These are phyloP conservation scores for Formicarius rufipectus DNA, from an alignment of 2,113 vertebrate genomes.

Conservation along the genomic window DNA sequence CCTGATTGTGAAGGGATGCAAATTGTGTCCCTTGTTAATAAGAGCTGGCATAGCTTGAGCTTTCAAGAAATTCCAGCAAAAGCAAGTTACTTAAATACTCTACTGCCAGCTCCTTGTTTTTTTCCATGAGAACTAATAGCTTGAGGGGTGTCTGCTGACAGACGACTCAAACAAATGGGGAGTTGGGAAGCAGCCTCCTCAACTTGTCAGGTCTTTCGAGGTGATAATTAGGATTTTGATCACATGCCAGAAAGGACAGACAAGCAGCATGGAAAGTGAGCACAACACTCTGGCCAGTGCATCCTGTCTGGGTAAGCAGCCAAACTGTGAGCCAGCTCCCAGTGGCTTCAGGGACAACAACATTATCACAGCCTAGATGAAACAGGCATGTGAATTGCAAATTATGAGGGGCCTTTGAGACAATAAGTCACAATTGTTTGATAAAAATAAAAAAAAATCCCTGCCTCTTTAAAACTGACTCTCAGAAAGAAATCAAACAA, in stretches of 20 bases:
- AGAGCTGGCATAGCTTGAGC: conserved; percentile 25
- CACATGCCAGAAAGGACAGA: background rate
- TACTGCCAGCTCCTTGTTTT: background rate
- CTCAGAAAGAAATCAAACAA: background rate
- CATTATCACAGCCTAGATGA: background rate
- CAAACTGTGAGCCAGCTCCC: background rate
- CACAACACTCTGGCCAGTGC: background rate
- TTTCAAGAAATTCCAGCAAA: conserved; percentile 26
- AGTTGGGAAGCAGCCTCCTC: background rate
- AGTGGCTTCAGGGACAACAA: background rate
- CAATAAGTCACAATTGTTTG: background rate
- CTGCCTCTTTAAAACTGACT: background rate
- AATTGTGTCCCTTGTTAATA: conserved; percentile 20
- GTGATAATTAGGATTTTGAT: conserved; percentile 12
- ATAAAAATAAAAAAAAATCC: background rate
- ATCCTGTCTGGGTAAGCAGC: conserved; percentile 20
- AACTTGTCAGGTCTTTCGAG: conserved; percentile 14
- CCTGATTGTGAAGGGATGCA: background rate
- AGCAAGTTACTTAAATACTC: background rate
- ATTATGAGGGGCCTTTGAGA: background rate
- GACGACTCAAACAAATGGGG: background rate
- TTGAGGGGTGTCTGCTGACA: background rate
- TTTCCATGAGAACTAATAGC: background rate
- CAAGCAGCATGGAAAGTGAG: conserved; percentile 2
- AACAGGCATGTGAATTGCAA: background rate